These are phyloP conservation scores for Hirundo rustica DNA, from an alignment of 2,797 vertebrate species.

Conservation along the genomic window DNA sequence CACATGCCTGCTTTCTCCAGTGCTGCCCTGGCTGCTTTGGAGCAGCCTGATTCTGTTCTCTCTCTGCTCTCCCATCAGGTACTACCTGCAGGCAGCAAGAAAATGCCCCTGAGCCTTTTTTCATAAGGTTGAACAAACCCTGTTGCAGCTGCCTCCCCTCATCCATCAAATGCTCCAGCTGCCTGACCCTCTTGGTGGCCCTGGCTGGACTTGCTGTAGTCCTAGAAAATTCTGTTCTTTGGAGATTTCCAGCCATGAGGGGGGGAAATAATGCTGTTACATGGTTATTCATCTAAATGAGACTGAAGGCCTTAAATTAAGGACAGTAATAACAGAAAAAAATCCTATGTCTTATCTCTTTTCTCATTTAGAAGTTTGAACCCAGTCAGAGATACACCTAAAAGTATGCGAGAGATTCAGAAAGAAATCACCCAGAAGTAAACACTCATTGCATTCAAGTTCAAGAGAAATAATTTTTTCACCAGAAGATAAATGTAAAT, in stretches of 20 bases:
- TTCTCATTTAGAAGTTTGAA: not conserved
- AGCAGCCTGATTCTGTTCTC: not conserved
- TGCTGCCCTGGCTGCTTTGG: not conserved
- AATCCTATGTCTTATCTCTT: not conserved
- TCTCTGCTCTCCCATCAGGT: not conserved
- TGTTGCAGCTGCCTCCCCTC: not conserved
- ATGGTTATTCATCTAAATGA: not conserved
- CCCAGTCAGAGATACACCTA: not conserved
- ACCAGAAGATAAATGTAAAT: not conserved
- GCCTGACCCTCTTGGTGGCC: not conserved
- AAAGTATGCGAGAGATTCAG: not conserved
- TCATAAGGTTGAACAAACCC: not conserved
- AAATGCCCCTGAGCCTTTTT: not conserved
- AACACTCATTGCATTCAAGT: not conserved
- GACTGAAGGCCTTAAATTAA: not conserved
- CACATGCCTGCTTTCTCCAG: not conserved
- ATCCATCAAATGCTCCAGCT: not conserved
- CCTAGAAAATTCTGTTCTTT: not conserved
- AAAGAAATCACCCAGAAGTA: not conserved
- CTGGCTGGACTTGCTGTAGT: not conserved
- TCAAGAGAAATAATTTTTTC: not conserved
- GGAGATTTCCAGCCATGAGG: not conserved
- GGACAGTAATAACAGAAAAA: not conserved
- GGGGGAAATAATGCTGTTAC: not conserved
- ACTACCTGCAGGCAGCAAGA: not conserved